A percentile compares a stretch with the other conserved stretches of the same genome.
phyloP scores from a whole-genome alignment of 35 echinoderm and acorn worm genomes.

The Diadema setosum region DNA sequence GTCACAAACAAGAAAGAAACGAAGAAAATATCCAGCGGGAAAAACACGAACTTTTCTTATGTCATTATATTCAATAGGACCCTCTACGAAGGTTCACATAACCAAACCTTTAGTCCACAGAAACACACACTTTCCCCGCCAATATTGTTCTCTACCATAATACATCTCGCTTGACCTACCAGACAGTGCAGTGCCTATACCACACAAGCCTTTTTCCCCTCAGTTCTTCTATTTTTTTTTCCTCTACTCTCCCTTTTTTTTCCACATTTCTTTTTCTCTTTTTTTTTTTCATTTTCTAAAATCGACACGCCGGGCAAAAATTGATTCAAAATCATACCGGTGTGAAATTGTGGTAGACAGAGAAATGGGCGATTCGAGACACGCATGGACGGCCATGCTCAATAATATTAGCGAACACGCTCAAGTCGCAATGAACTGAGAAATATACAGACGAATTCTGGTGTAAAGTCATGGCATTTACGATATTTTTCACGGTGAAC shows the following conservation, averaged over 20 bases:
- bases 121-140: conserved; percentile 13
- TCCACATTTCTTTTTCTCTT: neutral
- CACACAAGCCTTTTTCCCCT: neutral
- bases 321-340: conserved; percentile 27
- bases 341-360: conserved; percentile 25
- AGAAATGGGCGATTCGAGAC: conserved; percentile 15
- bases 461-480: conserved; percentile 22
- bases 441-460: conserved; percentile 2
- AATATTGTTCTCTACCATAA: neutral
- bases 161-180: conserved; percentile 13
- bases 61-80: neutral
- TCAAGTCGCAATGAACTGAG: neutral
- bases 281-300: neutral
- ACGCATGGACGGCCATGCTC: neutral
- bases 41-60: neutral
- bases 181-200: conserved; percentile 11
- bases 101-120: neutral
- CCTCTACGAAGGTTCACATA: neutral
- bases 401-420: conserved; percentile 21
- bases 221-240: neutral
- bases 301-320: conserved; percentile 13
- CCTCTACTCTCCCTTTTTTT: neutral
- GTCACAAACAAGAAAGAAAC: neutral
- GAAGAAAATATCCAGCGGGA: neutral
- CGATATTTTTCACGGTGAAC: conserved; percentile 23